Evolutionary conservation across 1,140 invertebrate genomes (phyloP), one percentile per base, ranked within the genome.

Genomic region (Globodera rostochiensis): DNA sequence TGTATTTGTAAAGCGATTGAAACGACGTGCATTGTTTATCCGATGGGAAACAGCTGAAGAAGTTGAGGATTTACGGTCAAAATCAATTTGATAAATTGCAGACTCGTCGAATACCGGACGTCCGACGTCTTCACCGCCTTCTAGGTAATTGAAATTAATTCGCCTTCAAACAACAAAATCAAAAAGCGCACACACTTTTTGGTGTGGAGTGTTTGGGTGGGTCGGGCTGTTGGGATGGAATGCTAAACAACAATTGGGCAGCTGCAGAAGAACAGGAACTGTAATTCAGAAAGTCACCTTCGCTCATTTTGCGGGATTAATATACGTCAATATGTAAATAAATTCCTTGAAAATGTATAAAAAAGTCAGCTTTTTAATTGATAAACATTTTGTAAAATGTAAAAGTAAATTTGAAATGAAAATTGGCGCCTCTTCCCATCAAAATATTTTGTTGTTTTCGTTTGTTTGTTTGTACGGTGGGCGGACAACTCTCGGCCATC

Each of bases 201-300:
- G 69, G 69, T 11, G 69, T 71, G 25, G 69, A 71, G 36, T 71
- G 69, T 71, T 71, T 71, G 4, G 69, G 69, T 13, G 69, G 69
- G 11, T 71, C 69, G n/a, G 69, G 69, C 25, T 71, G 69, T 45
- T 71, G 69, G 7, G 69, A 13, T 25, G 69, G 69, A 45, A 71
- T 71, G 69, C 69, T 71, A 15, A 9, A 9, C 6, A 71, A 21
- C 25, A 71, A 71, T 71, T 71, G 69, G 9, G n/a, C 69, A 21
- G 36, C 69, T 45, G 46, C 36, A 36, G 36, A 45, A 71, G 69
- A 45, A 71, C 36, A 71, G 69, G 69, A 71, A 47, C 25, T 71
- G 19, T 47, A 71, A 47, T 71, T 71, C 46, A 71, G 11, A 9
- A 13, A 45, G 36, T 71, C 46, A 71, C 36, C 11, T 15, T 70